These are phyloP conservation scores for Buathra laborator DNA, from an alignment of 2,888 invertebrate genomes.

Conservation along the genomic window DNA sequence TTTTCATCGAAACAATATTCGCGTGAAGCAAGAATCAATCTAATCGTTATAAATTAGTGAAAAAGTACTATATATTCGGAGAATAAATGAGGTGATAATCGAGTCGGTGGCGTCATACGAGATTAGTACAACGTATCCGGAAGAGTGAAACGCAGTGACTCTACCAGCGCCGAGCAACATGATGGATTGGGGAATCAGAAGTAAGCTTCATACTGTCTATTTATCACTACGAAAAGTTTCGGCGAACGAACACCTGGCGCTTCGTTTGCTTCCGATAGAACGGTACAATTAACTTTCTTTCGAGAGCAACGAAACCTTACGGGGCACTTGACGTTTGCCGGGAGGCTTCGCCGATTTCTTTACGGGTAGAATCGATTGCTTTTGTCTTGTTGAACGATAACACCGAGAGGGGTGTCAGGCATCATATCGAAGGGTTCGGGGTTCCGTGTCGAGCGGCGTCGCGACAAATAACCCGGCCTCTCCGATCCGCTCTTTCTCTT, in stretches of 20 bases:
- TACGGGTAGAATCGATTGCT: constrained; percentile 60
- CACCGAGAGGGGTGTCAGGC: constrained; percentile 3
- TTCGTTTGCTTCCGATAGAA: too few relatives aligned
- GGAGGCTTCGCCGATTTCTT: constrained; percentile 57
- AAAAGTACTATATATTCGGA: neutral
- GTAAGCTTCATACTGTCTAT: constrained; percentile 86
- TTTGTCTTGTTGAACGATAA: constrained; percentile 55
- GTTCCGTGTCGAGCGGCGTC: constrained; percentile 24
- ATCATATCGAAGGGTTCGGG: constrained; percentile 40
- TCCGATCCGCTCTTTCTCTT: neutral
- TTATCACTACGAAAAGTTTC: neutral
- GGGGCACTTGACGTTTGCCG: neutral
- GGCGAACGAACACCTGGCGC: too few relatives aligned
- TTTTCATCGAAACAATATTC: too few relatives aligned
- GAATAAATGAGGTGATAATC: neutral
- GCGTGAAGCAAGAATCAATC: too few relatives aligned
- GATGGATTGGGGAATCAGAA: constrained; percentile 92
- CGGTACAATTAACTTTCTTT: neutral
- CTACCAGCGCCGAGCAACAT: constrained; percentile 84
- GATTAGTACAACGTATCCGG: constrained; percentile 31
- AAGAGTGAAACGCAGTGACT: constrained; percentile 54
- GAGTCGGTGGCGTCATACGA: too few relatives aligned
- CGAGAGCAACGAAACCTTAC: constrained; percentile 3
- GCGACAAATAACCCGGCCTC: neutral
- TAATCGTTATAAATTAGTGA: neutral